Evolutionary conservation across 1,140 invertebrate genomes (phyloP), one percentile per base, ranked within the genome.

Genomic region (Caenorhabditis briggsae): DNA sequence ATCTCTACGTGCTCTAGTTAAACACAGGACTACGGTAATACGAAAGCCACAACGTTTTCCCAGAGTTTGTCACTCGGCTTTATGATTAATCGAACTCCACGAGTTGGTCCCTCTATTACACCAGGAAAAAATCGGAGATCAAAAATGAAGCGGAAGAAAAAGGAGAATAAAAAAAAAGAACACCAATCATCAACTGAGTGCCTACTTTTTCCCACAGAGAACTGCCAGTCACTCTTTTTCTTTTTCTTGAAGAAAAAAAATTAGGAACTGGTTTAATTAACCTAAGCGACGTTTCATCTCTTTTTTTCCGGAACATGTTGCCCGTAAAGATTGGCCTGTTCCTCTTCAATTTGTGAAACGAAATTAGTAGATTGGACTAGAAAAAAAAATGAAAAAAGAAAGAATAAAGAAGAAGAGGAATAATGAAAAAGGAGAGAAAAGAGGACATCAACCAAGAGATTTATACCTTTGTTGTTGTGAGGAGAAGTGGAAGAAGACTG

Each of bases 391-490:
- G n/a, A 12, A 18, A 18, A 46, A 12, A 53, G n/a, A 70, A 14
- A 9, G 65, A 48, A n/a, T 23, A 43, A 12, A 50, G 23, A 48
- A 78, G 70, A 78, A 33, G 33, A 33, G 33, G 33, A 33, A 33
- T 33, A 33, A 33, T 33, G 14, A 53, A 43, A 70, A 14, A 9
- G 65, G n/a, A n/a, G 23, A 43, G 14, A 50, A 50, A 48, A 78
- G 70, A 53, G 70, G 46, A 78, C 70, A 78, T 50, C 64, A 70
- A 70, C 64, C 8, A 33, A 33, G 46, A 70, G 64, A 46, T 70
- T 70, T 48, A 70, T 70, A 70, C 64, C 43, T 78, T 78, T 78
- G 70, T 78, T 78, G 70, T 78, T 78, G 43, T 50, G 43, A 78
- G 23, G 9, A 78, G 20, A 78, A 78, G 70, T 50, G 64, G 64